These are phyloP conservation scores for Orius insidiosus DNA, from an alignment of 1,140 invertebrate species.

Conservation along the genomic window DNA sequence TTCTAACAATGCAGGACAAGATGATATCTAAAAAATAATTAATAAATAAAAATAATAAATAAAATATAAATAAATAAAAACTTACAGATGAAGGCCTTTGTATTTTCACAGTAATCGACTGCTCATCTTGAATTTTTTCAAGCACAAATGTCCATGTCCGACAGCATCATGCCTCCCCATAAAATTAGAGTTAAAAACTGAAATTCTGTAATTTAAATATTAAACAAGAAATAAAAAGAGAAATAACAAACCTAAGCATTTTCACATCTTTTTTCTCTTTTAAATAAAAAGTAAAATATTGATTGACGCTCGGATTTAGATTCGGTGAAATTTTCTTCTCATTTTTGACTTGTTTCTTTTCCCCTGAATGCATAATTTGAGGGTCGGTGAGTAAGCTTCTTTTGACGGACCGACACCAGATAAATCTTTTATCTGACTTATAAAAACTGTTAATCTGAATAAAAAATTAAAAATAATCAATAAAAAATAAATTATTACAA, in stretches of 20 bases:
- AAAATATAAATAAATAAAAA: not conserved
- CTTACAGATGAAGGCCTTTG: not conserved
- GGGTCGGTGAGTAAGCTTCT: not conserved
- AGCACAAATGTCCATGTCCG: constrained; percentile 4
- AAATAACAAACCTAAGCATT: constrained; percentile 1
- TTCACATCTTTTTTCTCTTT: constrained; percentile 7
- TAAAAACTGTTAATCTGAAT: not conserved
- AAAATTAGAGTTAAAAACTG: constrained; percentile 11
- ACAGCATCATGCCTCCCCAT: constrained; percentile 12
- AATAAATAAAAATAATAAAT: not conserved
- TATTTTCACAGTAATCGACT: not conserved
- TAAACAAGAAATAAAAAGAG: not conserved
- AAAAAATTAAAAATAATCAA: no score
- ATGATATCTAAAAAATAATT: constrained; percentile 1
- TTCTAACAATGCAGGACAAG: constrained; percentile 1
- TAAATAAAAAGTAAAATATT: constrained; percentile 7
- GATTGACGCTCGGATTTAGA: constrained; percentile 3
- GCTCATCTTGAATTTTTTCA: not conserved
- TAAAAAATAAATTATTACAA: no score
- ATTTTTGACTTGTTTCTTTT: constrained; percentile 8
- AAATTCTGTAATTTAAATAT: constrained; percentile 8
- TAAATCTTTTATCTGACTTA: constrained; percentile 2
- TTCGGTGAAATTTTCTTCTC: constrained; percentile 1
- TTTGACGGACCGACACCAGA: constrained; percentile 2
- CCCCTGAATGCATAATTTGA: constrained; percentile 7